Evolutionary conservation across 2,113 vertebrate genomes (phyloP).

Genomic region (Psilopogon haemacephalus): DNA sequence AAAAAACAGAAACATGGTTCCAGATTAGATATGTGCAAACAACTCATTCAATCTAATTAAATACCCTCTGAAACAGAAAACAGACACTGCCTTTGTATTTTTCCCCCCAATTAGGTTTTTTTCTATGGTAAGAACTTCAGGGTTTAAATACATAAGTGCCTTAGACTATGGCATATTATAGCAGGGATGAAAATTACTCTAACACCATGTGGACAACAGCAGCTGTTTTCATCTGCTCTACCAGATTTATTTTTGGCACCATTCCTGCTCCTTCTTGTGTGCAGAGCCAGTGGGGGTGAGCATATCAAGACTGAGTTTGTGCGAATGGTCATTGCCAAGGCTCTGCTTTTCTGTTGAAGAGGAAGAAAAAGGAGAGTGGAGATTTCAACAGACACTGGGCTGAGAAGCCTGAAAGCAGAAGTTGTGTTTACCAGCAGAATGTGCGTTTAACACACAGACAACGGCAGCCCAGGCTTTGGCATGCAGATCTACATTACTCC

Average conservation of each 20-base stretch:
- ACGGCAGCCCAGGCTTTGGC: neutral
- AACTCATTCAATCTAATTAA: neutral
- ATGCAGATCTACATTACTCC: neutral
- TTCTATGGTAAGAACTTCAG: neutral
- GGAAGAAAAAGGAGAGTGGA: neutral
- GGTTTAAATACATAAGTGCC: neutral
- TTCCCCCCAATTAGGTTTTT: neutral
- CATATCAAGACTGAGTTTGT: neutral
- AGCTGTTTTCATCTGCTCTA: slow-evolving; percentile 25
- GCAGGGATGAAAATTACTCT: neutral
- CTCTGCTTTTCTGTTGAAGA: neutral
- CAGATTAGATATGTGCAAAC: neutral
- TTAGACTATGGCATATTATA: neutral
- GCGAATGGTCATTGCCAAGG: neutral
- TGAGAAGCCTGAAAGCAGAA: neutral
- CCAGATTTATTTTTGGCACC: slow-evolving; percentile 8
- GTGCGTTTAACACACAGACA: neutral
- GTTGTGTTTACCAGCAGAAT: neutral
- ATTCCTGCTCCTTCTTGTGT: neutral
- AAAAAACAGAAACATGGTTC: neutral
- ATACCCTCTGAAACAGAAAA: neutral
- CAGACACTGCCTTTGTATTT: neutral
- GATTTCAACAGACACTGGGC: neutral
- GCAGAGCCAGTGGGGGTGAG: neutral
- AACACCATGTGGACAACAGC: neutral